Base-by-base conservation (phyloP, 2,113 vertebrate species). In the Nymphicus hollandicus region DNA sequence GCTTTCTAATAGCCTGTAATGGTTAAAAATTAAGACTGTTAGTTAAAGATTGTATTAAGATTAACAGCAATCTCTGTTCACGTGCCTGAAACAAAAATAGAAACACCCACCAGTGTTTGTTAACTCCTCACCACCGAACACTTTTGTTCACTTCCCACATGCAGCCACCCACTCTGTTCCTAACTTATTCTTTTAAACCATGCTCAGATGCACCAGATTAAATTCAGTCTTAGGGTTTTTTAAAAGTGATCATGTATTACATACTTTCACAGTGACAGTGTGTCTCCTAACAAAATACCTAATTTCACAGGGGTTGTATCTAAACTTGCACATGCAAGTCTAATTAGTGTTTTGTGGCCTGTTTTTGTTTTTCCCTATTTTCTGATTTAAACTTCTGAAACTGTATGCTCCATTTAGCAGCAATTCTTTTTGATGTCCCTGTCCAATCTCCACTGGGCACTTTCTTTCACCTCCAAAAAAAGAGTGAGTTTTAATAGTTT, bases 61-160 rank as follows among this genome's bases (percentile, higher is more conserved):
- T 43, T 71, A 52, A 41, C 35, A 56, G 39, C 35, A 89, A 43
- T 10, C n/a, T 84, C n/a, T 16, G n/a, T 69, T 79, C 93, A 66
- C 20, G 3, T 95, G 82, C 35, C 50, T 90, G 46, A 56, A 74
- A 74, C 55, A 95, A 91, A 92, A 92, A 91, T 79, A 89, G 50
- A 53, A 93, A 24, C 22, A 49, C 77, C 76, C 82, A 84, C 76
- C 61, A 65, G 63, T 65, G 64, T 82, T 95, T 0, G 5, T 89
- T 93, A 91, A 79, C 72, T 95, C 73, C 86, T 94, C 80, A 56
- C 43, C 2, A 5, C 77, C 17, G 4, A 78, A 84, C 31, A 86
- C 81, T 43, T 90, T 58, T 47, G 76, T 82, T 95, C 80, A 76
- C 93, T 93, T 94, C 96, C 93, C 91, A 97, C 90, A 27, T 81